Conservation (phyloP, 1,140 invertebrate genomes). For the Sipha flava region DNA sequence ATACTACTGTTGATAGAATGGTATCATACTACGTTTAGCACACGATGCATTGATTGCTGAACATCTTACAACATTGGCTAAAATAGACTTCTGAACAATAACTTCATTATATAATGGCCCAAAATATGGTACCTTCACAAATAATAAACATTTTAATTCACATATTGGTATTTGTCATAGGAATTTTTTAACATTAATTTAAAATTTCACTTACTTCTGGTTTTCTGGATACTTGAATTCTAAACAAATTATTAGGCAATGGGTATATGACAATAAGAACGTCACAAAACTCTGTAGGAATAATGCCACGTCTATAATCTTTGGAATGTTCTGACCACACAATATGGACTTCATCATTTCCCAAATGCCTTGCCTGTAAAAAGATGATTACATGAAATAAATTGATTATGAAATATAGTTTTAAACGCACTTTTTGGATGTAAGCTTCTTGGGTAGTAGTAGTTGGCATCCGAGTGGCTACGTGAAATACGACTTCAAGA, state of each 20-base stretch:
- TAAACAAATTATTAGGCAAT: conserved; percentile 66
- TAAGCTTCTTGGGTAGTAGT: conserved; percentile 70
- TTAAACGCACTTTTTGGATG: conserved; percentile 68
- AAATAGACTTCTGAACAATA: conserved; percentile 70
- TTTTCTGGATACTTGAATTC: conserved; percentile 76
- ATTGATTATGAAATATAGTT: background rate
- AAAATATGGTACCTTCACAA: conserved; percentile 74
- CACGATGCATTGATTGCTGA: conserved; percentile 88
- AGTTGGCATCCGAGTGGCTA: conserved; percentile 94
- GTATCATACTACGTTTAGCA: conserved; percentile 76
- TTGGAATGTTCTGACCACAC: conserved; percentile 97
- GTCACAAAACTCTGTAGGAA: conserved; percentile 99
- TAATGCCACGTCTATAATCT: conserved; percentile 91
- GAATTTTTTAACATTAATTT: background rate
- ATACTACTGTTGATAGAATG: conserved; percentile 85
- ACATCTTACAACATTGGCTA: conserved; percentile 81
- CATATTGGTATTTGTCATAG: background rate
- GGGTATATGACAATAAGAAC: conserved; percentile 97
- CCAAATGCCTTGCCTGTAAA: conserved; percentile 78
- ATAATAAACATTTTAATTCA: conserved; percentile 30
- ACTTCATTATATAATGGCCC: conserved; percentile 93
- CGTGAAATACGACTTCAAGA: conserved; percentile 79
- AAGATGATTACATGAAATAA: background rate
- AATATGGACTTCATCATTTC: conserved; percentile 98
- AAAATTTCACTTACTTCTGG: conserved; percentile 56